Conservation (phyloP, 2,113 vertebrate genomes). For the Canis aureus region DNA sequence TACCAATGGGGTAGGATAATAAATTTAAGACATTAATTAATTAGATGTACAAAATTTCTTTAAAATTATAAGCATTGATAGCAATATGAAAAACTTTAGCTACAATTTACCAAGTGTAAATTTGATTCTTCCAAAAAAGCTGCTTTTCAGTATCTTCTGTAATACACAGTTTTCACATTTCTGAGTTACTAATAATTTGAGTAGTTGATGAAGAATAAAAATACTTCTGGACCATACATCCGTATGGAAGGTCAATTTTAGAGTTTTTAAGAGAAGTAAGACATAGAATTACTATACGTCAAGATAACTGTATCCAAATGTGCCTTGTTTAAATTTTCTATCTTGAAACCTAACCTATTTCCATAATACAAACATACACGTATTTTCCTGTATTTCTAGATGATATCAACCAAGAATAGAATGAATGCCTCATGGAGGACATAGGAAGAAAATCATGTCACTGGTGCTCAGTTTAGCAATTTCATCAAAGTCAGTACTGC, state of each 20-base stretch:
- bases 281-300: not conserved
- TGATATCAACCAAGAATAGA: not conserved
- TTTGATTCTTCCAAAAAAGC: not conserved
- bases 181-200: not conserved
- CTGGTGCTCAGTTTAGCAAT: not conserved
- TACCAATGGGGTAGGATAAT: not conserved
- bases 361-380: not conserved
- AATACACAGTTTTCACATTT: not conserved
- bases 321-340: not conserved
- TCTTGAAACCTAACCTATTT: conserved; percentile 11
- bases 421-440: not conserved
- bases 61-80: not conserved
- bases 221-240: not conserved
- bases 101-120: not conserved
- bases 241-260: not conserved
- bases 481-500: not conserved
- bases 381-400: not conserved
- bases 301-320: not conserved
- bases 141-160: not conserved
- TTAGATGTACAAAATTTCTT: not conserved
- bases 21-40: not conserved
- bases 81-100: not conserved
- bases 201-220: not conserved
- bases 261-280: not conserved
- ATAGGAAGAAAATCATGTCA: not conserved